These are phyloP conservation scores for Drosophila bocqueti DNA, from an alignment of 1,140 invertebrate species.

Conservation along the genomic window DNA sequence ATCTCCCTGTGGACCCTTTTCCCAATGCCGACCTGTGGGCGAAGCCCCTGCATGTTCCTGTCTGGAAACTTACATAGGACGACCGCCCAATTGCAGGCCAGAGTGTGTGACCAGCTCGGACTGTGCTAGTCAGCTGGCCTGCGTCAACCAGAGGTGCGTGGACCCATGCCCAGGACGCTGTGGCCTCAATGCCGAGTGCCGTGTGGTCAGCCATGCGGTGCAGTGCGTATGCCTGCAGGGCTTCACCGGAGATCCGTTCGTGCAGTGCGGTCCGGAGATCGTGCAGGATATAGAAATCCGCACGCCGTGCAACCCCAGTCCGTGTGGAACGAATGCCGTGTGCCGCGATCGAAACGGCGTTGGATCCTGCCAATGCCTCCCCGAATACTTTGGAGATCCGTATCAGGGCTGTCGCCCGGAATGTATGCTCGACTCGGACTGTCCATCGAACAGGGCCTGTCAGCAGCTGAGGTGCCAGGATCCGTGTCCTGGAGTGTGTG, in stretches of 20 bases:
- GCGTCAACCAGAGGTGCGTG: conserved; percentile 91
- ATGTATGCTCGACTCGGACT: conserved; percentile 89
- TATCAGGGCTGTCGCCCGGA: conserved; percentile 91
- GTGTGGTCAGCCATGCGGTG: conserved; percentile 91
- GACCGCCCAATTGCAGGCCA: conserved; percentile 92
- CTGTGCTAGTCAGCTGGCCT: conserved; percentile 90
- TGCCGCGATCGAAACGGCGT: conserved; percentile 89
- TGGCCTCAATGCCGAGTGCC: conserved; percentile 92
- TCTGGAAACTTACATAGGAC: conserved; percentile 90
- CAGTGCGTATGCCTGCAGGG: conserved; percentile 91
- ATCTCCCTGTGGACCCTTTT: conserved; percentile 91
- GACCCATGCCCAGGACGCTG: conserved; percentile 93
- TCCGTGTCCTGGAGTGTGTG: conserved; percentile 90
- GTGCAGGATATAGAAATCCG: conserved; percentile 78
- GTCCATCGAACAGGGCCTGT: conserved; percentile 89
- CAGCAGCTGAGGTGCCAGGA: conserved; percentile 90
- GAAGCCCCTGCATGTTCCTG: conserved; percentile 90
- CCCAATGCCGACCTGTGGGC: conserved; percentile 88
- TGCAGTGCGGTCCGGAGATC: conserved; percentile 86
- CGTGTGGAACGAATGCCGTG: conserved; percentile 91
- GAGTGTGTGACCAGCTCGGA: conserved; percentile 92
- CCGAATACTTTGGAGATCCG: conserved; percentile 91
- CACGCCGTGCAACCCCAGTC: conserved; percentile 89
- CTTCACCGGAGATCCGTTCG: conserved; percentile 91
- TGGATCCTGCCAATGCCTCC: conserved; percentile 89